phyloP scores from a whole-genome alignment of 1,140 invertebrate species.

The Chironomus striatipennis region DNA sequence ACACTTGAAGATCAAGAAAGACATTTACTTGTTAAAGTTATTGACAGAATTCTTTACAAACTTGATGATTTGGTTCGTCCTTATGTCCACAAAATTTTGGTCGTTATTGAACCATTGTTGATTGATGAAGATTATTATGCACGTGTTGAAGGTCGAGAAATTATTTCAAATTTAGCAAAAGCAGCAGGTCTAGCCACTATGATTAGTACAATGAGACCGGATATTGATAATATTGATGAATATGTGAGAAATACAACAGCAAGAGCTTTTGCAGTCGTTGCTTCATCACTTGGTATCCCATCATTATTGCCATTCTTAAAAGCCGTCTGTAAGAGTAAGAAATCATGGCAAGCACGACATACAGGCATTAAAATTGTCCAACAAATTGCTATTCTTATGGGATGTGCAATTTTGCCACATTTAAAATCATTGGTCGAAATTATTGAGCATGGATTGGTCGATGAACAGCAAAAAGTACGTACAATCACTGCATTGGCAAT shows the following conservation, averaged over 20 bases:
- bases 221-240: slow-evolving; percentile 99
- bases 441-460: slow-evolving; percentile 92
- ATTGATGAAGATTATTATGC: slow-evolving; percentile 99
- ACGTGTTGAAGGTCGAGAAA: slow-evolving; percentile 97
- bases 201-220: slow-evolving; percentile 99
- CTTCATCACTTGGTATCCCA: slow-evolving; percentile 96
- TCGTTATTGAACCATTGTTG: slow-evolving; percentile 96
- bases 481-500: slow-evolving; percentile 99
- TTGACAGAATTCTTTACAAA: slow-evolving; percentile 97
- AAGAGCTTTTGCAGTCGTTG: slow-evolving; percentile 97
- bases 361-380: slow-evolving; percentile 99
- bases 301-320: slow-evolving; percentile 96
- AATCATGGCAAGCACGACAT: slow-evolving; percentile 99
- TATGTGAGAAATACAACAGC: slow-evolving; percentile 99
- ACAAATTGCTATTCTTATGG: slow-evolving; percentile 99
- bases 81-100: slow-evolving; percentile 98
- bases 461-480: slow-evolving; percentile 82
- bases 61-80: slow-evolving; percentile 96
- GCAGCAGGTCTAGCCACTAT: slow-evolving; percentile 99
- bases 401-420: slow-evolving; percentile 98
- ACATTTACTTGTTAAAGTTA: slow-evolving; percentile 99
- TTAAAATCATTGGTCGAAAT: slow-evolving; percentile 97
- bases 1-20: slow-evolving; percentile 98
- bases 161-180: slow-evolving; percentile 99
- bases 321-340: slow-evolving; percentile 98